Evolutionary conservation across 2,888 invertebrate genomes (phyloP).

Genomic region (Argyresthia albistria): DNA sequence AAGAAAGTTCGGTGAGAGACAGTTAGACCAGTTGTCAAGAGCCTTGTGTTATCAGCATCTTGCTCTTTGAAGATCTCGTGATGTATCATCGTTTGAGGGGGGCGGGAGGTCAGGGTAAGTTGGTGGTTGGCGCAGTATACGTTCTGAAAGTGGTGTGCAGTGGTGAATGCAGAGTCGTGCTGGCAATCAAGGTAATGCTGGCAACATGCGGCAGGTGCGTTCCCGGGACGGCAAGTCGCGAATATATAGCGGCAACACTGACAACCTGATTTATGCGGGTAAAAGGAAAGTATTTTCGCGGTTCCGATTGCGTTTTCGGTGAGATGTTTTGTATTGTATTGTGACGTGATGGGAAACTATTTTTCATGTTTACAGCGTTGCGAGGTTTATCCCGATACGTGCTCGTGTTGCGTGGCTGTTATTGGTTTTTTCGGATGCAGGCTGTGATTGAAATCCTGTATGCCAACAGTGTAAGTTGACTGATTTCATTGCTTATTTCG

Average conservation of each 20-base stretch:
- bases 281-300: constrained; percentile 27
- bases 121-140: neutral
- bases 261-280: constrained; percentile 57
- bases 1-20: constrained; percentile 33
- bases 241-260: constrained; percentile 62
- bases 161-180: neutral
- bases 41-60: neutral
- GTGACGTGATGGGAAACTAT: constrained; percentile 31
- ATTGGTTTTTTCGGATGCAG: too few relatives aligned
- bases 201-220: constrained; percentile 40
- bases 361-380: constrained; percentile 37
- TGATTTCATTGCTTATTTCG: too few relatives aligned
- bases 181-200: constrained; percentile 5
- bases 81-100: neutral
- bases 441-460: too few relatives aligned
- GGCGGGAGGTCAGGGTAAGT: neutral
- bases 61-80: neutral
- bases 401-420: too few relatives aligned
- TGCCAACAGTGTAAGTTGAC: too few relatives aligned
- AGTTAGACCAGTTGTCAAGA: constrained; percentile 2
- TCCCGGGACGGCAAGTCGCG: constrained; percentile 37
- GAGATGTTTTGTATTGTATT: constrained; percentile 45
- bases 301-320: constrained; percentile 28
- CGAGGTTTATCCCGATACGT: too few relatives aligned
- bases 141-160: neutral